Evolutionary conservation across 1,140 invertebrate genomes (phyloP).

Genomic region (Thaumatotibia leucotreta): DNA sequence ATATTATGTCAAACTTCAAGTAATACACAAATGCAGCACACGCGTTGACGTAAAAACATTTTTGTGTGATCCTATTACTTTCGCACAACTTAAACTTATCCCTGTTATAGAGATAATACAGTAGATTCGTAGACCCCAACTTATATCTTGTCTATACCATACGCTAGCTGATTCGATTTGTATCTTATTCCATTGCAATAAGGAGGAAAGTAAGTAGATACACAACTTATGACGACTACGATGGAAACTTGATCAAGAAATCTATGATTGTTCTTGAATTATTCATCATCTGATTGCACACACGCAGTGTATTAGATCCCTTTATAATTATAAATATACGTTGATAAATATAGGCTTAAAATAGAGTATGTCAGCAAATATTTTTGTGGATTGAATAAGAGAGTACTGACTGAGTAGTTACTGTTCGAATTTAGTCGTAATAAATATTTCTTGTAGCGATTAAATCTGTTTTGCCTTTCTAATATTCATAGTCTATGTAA

Average conservation of each 20-base stretch:
- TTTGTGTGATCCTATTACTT: conserved; percentile 20
- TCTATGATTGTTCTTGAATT: neutral
- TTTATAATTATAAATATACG: neutral
- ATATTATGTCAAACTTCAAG: neutral
- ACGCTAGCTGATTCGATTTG: neutral
- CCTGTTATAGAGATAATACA: neutral
- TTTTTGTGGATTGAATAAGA: neutral
- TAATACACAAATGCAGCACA: neutral
- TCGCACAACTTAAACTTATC: neutral
- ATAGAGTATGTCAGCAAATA: neutral
- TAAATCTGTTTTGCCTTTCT: neutral
- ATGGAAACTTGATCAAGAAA: neutral
- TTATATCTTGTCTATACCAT: neutral
- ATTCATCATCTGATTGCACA: no score
- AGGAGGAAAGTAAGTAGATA: neutral
- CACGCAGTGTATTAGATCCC: neutral
- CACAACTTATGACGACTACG: neutral
- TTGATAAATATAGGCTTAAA: neutral
- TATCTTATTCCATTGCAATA: neutral
- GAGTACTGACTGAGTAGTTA: neutral
- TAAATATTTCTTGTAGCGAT: neutral
- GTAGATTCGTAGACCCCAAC: neutral
- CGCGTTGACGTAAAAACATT: conserved; percentile 6
- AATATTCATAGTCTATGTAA: no score
- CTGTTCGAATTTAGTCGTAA: neutral